Evolutionary conservation across 2,888 invertebrate species (phyloP).

Genomic region (Acronicta aceris): DNA sequence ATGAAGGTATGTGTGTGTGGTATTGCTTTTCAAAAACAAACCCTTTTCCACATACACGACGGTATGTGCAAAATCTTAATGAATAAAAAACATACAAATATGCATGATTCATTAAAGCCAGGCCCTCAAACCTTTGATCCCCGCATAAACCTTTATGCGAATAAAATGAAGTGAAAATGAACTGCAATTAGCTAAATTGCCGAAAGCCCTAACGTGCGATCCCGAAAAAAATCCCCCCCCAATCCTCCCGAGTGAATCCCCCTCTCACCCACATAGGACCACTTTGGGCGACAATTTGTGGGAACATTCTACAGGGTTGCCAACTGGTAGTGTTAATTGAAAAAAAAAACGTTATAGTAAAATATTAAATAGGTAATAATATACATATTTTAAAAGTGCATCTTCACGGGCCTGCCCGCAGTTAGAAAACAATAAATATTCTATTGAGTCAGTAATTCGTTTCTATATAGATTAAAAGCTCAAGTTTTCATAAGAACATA

Average conservation of each 20-base stretch:
- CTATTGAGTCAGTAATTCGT: too few species aligned
- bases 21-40: conserved; percentile 2
- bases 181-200: conserved; percentile 71
- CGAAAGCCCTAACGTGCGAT: conserved; percentile 60
- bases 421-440: too few species aligned
- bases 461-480: too few species aligned
- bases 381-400: too few species aligned
- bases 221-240: conserved; percentile 59
- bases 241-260: conserved; percentile 18
- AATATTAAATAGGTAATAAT: too few species aligned
- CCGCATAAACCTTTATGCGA: conserved; percentile 60
- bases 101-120: conserved; percentile 53
- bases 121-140: conserved; percentile 57
- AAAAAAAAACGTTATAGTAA: neutral
- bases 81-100: conserved; percentile 46
- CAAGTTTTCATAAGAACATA: too few species aligned
- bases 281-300: conserved; percentile 65
- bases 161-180: conserved; percentile 69
- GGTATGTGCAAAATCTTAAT: conserved; percentile 37
- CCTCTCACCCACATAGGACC: conserved; percentile 42
- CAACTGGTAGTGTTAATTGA: conserved; percentile 3
- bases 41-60: conserved; percentile 10
- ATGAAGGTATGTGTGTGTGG: too few species aligned
- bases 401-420: too few species aligned
- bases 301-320: conserved; percentile 47